Evolutionary conservation across 2,888 invertebrate species (phyloP).

Genomic region (Mesorhabditis sp.): DNA sequence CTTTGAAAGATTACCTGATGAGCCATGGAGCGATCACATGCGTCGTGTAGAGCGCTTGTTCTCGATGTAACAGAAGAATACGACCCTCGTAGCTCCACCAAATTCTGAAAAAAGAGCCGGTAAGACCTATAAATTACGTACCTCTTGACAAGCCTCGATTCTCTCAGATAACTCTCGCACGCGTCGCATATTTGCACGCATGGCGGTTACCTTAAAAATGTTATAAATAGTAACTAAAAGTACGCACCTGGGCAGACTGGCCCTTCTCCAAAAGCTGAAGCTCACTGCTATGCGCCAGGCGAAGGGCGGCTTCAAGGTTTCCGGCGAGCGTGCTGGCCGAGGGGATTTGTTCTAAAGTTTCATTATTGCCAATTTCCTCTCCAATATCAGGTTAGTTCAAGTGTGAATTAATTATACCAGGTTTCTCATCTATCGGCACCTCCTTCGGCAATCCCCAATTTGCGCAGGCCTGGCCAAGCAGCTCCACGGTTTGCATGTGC

Average conservation of each 20-base stretch:
- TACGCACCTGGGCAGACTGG: slow-evolving; percentile 11
- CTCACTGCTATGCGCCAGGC: slow-evolving; percentile 13
- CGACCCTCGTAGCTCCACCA: slow-evolving; percentile 39
- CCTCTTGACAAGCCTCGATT: slow-evolving; percentile 27
- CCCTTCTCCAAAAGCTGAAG: slow-evolving; percentile 12
- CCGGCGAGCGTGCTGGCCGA: too few relatives aligned
- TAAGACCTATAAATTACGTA: slow-evolving; percentile 5
- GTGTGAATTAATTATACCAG: not conserved
- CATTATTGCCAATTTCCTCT: not conserved
- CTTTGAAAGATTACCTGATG: slow-evolving; percentile 25
- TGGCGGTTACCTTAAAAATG: slow-evolving; percentile 22
- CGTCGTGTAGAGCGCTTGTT: slow-evolving; percentile 53
- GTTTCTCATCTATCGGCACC: slow-evolving; percentile 15
- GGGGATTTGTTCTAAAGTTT: not conserved
- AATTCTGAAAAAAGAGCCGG: slow-evolving; percentile 30
- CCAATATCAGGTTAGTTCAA: not conserved
- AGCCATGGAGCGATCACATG: slow-evolving; percentile 54
- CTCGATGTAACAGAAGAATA: slow-evolving; percentile 50
- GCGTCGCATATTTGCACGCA: slow-evolving; percentile 32
- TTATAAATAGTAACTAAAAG: not conserved
- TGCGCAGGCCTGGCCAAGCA: slow-evolving; percentile 26
- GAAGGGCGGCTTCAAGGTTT: slow-evolving; percentile 13
- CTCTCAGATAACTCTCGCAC: slow-evolving; percentile 25
- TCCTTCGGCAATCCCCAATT: slow-evolving; percentile 25
- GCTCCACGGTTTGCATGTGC: slow-evolving; percentile 30